A percentile compares a stretch with the other conserved stretches of the same genome.
phyloP scores from a whole-genome alignment of 2,888 invertebrate genomes.

The Drosophila sordidula region DNA sequence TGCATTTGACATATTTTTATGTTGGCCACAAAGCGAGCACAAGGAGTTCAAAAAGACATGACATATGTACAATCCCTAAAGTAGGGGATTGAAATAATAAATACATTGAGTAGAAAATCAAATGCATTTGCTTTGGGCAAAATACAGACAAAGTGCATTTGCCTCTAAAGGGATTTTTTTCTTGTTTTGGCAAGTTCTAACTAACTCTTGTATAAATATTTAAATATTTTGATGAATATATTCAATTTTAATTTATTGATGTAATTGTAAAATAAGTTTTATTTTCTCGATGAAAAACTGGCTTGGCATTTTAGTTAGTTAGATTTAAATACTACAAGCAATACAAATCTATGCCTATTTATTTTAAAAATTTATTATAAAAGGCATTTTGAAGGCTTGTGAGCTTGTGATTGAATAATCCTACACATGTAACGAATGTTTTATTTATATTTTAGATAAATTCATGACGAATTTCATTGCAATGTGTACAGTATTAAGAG shows the following conservation, averaged over 20 bases:
- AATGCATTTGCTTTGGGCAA: neutral
- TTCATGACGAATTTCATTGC: too few relatives aligned
- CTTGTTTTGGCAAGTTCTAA: too few relatives aligned
- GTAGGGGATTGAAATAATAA: slow-evolving; percentile 9
- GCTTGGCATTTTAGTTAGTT: neutral
- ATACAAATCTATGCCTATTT: too few relatives aligned
- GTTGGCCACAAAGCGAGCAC: slow-evolving; percentile 24
- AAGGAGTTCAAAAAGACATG: slow-evolving; percentile 41
- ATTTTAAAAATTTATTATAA: too few relatives aligned
- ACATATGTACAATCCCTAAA: slow-evolving; percentile 3
- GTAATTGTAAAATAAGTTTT: neutral
- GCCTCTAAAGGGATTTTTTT: neutral
- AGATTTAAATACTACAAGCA: neutral
- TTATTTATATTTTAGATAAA: too few relatives aligned
- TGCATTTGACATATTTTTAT: slow-evolving; percentile 80
- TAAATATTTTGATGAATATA: neutral
- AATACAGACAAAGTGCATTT: neutral
- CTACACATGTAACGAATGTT: too few relatives aligned
- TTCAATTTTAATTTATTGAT: neutral
- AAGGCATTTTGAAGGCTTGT: too few relatives aligned
- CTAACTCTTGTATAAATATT: neutral
- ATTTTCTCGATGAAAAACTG: neutral
- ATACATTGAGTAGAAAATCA: slow-evolving; percentile 4
- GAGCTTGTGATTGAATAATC: too few relatives aligned
- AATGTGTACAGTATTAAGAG: too few relatives aligned